These are phyloP conservation scores for Solenodon paradoxus DNA, from an alignment of 2,113 vertebrate genomes.

Conservation along the genomic window DNA sequence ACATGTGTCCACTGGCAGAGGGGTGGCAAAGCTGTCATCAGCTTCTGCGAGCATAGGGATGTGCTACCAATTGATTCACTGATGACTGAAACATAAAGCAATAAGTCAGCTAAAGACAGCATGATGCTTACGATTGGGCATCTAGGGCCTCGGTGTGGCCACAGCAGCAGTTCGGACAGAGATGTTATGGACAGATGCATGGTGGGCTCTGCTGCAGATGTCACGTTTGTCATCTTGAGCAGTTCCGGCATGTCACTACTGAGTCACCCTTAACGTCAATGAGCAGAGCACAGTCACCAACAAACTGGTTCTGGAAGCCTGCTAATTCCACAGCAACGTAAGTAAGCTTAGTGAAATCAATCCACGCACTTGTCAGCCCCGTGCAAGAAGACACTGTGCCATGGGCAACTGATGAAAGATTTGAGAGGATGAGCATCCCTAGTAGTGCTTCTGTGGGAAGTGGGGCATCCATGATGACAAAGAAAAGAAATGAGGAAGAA, in stretches of 20 bases:
- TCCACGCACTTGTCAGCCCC: fast-evolving
- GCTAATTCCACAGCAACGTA: neutral
- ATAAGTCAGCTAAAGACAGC: neutral
- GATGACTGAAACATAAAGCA: neutral
- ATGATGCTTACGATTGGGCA: neutral
- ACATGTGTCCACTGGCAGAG: slow-evolving; percentile 29
- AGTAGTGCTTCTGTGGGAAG: neutral
- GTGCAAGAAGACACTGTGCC: neutral
- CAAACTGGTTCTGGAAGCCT: neutral
- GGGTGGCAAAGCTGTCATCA: slow-evolving; percentile 1
- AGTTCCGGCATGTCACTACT: neutral
- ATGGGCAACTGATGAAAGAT: neutral
- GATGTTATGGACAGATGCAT: neutral
- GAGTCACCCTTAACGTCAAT: neutral
- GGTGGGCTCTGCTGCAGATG: neutral
- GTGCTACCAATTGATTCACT: neutral
- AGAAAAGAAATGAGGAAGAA: neutral
- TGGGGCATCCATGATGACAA: fast-evolving
- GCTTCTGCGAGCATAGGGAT: neutral
- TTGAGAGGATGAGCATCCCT: neutral
- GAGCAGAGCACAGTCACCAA: neutral
- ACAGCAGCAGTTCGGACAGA: fast-evolving
- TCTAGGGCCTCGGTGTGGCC: neutral
- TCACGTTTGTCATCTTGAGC: slow-evolving; percentile 11
- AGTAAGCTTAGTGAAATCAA: neutral